phyloP scores from a whole-genome alignment of 2,888 invertebrate genomes.

The Hydroisotoma schaefferi region DNA sequence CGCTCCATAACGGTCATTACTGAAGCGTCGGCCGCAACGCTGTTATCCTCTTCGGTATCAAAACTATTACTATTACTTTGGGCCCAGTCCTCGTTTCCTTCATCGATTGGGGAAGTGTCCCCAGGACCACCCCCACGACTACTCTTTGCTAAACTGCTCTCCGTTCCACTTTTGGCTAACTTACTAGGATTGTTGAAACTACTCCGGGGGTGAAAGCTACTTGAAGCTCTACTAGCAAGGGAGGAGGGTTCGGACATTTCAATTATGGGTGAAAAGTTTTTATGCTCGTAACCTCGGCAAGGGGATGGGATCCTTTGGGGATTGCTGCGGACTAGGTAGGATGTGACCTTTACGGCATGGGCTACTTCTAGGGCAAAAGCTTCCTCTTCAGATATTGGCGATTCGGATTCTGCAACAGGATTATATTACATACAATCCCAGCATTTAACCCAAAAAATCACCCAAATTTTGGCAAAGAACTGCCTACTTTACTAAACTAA shows the following conservation, averaged over 20 bases:
- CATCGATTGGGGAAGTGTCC: slow-evolving; percentile 5
- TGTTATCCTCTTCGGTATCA: slow-evolving; percentile 11
- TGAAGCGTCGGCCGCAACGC: slow-evolving; percentile 5
- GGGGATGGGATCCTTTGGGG: slow-evolving; percentile 8
- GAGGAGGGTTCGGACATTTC: slow-evolving; percentile 8
- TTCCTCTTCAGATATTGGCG: too few relatives aligned
- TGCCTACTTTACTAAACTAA: too few relatives aligned
- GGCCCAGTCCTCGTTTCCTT: background rate
- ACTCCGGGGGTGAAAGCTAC: slow-evolving; percentile 5
- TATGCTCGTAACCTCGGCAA: background rate
- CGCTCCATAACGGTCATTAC: slow-evolving; percentile 7
- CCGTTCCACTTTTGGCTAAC: slow-evolving; percentile 2
- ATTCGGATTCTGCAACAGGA: too few relatives aligned
- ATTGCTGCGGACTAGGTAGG: background rate
- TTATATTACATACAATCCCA: too few relatives aligned
- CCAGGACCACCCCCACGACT: background rate
- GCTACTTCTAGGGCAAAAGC: too few relatives aligned
- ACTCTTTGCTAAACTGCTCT: background rate
- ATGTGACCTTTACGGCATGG: background rate
- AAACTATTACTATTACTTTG: slow-evolving; percentile 6
- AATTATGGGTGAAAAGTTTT: slow-evolving; percentile 9
- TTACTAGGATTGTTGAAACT: background rate
- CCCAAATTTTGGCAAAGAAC: too few relatives aligned
- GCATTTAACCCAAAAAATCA: too few relatives aligned
- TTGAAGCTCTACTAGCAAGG: too few relatives aligned